Base-by-base conservation (phyloP, 2,888 invertebrate genomes). In the Caradrina kadenii region DNA sequence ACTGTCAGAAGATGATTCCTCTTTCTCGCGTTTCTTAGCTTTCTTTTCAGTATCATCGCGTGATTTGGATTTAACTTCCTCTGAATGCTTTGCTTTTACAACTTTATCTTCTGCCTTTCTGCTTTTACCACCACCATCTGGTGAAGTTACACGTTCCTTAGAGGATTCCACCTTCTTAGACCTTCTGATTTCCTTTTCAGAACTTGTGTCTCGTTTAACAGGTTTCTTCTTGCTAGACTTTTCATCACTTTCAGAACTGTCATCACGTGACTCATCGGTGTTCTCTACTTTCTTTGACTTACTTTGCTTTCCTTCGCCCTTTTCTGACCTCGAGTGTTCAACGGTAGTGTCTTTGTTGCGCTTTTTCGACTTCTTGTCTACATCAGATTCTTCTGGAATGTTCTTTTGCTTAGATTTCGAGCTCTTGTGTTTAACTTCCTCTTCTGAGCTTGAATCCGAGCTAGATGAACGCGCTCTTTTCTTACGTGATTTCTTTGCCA, bases 21-120 rank as follows among this genome's bases (percentile, higher is more conserved):
- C 96, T 72, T 96, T 96, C 74, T 96, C 96, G 17, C 96, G 95
- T 86, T 96, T 97, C 79, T 96, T 96, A 13, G 94, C 94, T 84
- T 96, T 96, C 84, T 97, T 97, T 26, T 96, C 96, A 26, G 93
- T 93, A 0, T 97, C 97, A 21, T 97, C 97, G 0, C 96, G 96
- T 66, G 96, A 96, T 66, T 97, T 96, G 2, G 89, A 69, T 93
- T 96, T 94, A 86, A 87, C 81, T 87, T 97, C 96, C 73, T 97
- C 94, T 13, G 94, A 93, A 53, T 96, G 93, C 83, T 96, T 97
- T 13, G 93, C 80, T 89, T 96, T 96, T 1, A 90, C 77, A 11
- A 91, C 87, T 82, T 92, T 94, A 17, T 96, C 96, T 26, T 95
- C 94, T 13, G 80, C 85, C 69, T 93, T 92, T 87, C 84, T 88